Evolutionary conservation across 2,113 vertebrate species (phyloP).

Genomic region (Toxostoma redivivum): DNA sequence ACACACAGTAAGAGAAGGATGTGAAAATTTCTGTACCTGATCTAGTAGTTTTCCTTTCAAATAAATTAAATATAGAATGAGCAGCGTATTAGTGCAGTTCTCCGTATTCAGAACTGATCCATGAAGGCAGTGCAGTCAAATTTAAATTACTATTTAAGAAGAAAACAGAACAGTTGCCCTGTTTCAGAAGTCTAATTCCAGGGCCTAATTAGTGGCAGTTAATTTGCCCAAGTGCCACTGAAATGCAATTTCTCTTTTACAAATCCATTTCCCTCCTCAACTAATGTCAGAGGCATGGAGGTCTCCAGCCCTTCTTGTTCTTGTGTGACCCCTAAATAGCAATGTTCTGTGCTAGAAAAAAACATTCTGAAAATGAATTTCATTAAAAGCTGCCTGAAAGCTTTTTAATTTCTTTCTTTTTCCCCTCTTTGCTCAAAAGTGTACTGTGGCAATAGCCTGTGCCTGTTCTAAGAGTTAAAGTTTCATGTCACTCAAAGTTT

Average conservation of each 20-base stretch:
- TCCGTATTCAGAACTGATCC: not conserved
- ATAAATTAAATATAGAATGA: not conserved
- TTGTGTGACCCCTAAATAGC: not conserved
- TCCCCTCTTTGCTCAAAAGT: not conserved
- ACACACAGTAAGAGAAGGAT: not conserved
- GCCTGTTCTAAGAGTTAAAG: not conserved
- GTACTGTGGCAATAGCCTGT: not conserved
- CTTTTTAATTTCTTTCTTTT: not conserved
- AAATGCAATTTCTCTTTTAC: not conserved
- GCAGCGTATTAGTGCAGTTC: too few species aligned
- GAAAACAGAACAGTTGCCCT: not conserved
- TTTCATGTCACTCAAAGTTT: not conserved
- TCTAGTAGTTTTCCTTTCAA: not conserved
- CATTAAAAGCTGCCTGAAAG: not conserved
- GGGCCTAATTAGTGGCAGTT: not conserved
- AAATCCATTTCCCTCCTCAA: not conserved
- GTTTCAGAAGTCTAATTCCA: not conserved
- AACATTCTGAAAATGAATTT: not conserved
- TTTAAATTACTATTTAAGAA: not conserved
- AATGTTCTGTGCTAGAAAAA: not conserved
- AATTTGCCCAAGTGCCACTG: not conserved
- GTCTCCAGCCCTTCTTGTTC: not conserved
- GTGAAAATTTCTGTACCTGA: not conserved
- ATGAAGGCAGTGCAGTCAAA: not conserved
- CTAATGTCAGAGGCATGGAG: not conserved